Evolutionary conservation across 2,888 invertebrate genomes (phyloP).

Genomic region (Diogma glabrata): DNA sequence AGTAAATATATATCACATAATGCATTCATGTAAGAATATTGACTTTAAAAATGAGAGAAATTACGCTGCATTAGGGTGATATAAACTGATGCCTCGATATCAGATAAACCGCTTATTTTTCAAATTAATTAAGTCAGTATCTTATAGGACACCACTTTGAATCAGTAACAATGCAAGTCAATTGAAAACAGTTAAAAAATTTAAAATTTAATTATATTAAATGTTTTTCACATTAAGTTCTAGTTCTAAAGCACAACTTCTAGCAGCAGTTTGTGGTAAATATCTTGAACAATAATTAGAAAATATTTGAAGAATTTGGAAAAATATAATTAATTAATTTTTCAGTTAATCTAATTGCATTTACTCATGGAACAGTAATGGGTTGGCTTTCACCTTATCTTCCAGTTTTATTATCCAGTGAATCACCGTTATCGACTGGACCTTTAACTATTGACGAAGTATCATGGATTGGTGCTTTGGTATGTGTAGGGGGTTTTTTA

Average conservation of each 20-base stretch:
- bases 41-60: no score
- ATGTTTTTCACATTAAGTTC: neutral
- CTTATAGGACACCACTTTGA: no score
- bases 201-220: no score
- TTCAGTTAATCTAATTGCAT: constrained; percentile 27
- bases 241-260: constrained; percentile 9
- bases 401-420: constrained; percentile 24
- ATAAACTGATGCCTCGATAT: no score
- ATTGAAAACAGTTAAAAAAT: no score
- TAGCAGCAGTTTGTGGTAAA: constrained; percentile 15
- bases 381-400: constrained; percentile 34
- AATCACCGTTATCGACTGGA: constrained; percentile 28
- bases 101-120: no score
- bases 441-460: constrained; percentile 26
- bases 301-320: neutral
- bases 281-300: neutral
- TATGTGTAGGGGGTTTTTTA: constrained; percentile 30
- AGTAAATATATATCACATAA: no score
- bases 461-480: constrained; percentile 32
- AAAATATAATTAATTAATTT: no score
- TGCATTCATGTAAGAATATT: no score
- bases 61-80: no score
- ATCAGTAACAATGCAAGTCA: no score
- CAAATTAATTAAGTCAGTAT: no score
- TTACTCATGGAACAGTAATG: constrained; percentile 28